Conservation (phyloP, 2,888 invertebrate genomes). For the Drosophila trichaetosa region DNA sequence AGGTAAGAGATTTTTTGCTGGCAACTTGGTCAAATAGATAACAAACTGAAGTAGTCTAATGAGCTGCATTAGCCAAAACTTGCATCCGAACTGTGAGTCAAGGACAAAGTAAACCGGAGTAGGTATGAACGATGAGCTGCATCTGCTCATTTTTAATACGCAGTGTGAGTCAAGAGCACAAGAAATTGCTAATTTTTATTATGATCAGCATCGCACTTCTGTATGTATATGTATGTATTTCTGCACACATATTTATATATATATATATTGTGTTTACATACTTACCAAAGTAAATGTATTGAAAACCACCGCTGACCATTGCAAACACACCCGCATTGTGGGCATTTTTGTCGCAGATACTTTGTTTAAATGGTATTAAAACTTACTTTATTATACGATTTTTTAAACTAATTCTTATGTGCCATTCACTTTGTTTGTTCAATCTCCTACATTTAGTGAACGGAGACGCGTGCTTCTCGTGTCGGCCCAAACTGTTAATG, state of each 20-base stretch:
- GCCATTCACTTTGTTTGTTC: slow-evolving; percentile 18
- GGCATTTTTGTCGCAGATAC: slow-evolving; percentile 57
- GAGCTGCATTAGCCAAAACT: slow-evolving; percentile 29
- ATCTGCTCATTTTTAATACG: slow-evolving; percentile 54
- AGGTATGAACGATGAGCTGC: slow-evolving; percentile 15
- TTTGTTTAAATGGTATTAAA: slow-evolving; percentile 11
- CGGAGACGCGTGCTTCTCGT: slow-evolving; percentile 57
- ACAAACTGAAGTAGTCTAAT: slow-evolving; percentile 29
- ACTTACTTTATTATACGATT: slow-evolving; percentile 23
- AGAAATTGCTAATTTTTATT: too few relatives aligned
- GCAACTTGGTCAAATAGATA: slow-evolving; percentile 62
- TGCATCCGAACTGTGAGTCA: slow-evolving; percentile 57
- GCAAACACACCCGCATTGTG: slow-evolving; percentile 75
- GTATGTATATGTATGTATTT: neutral
- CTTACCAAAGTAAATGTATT: slow-evolving; percentile 80
- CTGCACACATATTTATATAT: neutral
- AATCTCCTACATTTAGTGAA: slow-evolving; percentile 25
- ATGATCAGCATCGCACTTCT: neutral
- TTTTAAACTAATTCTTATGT: slow-evolving; percentile 18
- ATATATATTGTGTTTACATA: neutral
- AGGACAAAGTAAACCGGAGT: slow-evolving; percentile 6
- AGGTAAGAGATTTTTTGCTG: slow-evolving; percentile 55
- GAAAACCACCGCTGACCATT: slow-evolving; percentile 78
- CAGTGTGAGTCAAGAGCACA: slow-evolving; percentile 40
- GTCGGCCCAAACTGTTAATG: slow-evolving; percentile 68